Base-by-base conservation (phyloP, 2,113 vertebrate genomes). In the Oryzias melastigma region DNA sequence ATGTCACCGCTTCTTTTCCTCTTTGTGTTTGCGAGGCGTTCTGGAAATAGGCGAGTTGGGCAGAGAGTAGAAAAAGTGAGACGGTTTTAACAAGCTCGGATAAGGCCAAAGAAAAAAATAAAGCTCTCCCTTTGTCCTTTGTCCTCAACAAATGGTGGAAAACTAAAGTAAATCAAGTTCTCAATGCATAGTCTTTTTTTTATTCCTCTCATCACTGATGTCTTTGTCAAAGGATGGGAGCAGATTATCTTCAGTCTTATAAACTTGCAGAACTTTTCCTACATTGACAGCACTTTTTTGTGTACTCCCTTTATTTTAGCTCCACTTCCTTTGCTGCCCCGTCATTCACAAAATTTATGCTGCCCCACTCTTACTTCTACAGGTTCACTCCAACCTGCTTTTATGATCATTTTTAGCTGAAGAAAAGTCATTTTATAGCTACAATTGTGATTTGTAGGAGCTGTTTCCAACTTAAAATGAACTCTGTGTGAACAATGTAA, bases 81-180 rank as follows among this genome's bases (percentile, higher is more conserved):
- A 17, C 46, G 43, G 74, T 81, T 75, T 82, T 67, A 62, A 65
- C 62, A 55, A 71, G 62, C 58, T 44, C 50, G 54, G 74, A 62
- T 80, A 82, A 84, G 71, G 66, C 68, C 71, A 61, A 69, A 71
- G 65, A 58, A 83, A 82, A 71, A 67, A 59, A 83, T 81, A 86
- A 79, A 65, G 58, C 61, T 78, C 53, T 83, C 75, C 65, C 77
- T 84, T 88, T 85, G 71, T 86, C 65, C 77, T 84, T 88, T 85
- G 71, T 86, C 73, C 81, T 20, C 63, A 66, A 73, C 83, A 83
- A 81, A 77, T 70, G 71, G 49, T 74, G 65, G 57, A 62, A 61
- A 64, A 62, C 60, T 59, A 75, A 85, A 35, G 57, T 58, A 71
- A 52, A 58, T 69, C 61, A 12, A 56, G 52, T 46, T 43, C 58